Conservation (phyloP, 2,797 vertebrate genomes). For the Anas bahamensis region DNA sequence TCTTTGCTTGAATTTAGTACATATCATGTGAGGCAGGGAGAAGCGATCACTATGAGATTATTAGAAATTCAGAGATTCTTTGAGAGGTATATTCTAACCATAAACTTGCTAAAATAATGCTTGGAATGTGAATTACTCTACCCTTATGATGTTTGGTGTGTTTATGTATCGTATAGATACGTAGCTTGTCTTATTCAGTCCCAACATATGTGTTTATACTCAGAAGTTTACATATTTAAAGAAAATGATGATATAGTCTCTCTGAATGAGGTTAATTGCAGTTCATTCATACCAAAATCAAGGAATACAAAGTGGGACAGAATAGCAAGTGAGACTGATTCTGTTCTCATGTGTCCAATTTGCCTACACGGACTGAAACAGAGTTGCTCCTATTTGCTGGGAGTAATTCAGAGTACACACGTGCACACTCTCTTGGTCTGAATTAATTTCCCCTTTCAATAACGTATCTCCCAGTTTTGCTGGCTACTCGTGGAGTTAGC, state of each 20-base stretch:
- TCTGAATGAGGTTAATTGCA: slow-evolving; percentile 55
- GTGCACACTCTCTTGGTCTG: not conserved
- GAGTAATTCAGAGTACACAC: not conserved
- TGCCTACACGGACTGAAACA: not conserved
- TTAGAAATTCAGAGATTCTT: not conserved
- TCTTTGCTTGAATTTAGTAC: not conserved
- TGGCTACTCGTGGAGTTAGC: not conserved
- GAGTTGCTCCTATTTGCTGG: not conserved
- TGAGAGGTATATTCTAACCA: not conserved
- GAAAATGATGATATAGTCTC: slow-evolving; percentile 32
- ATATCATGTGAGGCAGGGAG: not conserved
- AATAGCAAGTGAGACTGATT: not conserved
- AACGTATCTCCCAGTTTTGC: not conserved
- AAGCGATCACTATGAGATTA: not conserved
- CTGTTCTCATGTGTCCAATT: not conserved
- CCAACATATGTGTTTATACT: slow-evolving; percentile 26
- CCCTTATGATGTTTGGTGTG: not conserved
- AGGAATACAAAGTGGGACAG: not conserved
- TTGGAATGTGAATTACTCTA: slow-evolving; percentile 3
- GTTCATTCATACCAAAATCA: not conserved
- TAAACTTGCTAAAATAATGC: not conserved
- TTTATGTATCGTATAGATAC: slow-evolving; percentile 32
- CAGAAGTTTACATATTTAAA: slow-evolving; percentile 19
- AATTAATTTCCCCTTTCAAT: not conserved
- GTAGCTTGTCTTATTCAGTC: not conserved